A percentile compares a stretch with the other conserved stretches of the same genome.
Evolutionary conservation across 2,888 invertebrate genomes (phyloP).

Genomic region (Nomada lathburiana): DNA sequence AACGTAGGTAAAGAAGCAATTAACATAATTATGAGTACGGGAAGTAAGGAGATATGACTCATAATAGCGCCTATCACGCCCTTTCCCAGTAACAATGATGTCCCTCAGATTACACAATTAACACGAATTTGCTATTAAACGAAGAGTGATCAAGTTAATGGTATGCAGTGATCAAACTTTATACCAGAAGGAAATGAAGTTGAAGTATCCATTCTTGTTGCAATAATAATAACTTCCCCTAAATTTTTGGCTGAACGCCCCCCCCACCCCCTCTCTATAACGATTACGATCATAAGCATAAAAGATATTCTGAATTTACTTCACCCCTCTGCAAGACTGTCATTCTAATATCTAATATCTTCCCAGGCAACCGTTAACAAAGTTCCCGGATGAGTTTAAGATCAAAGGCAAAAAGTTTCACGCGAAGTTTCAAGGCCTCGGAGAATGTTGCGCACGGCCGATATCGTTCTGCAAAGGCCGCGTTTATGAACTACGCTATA

Average conservation of each 20-base stretch:
- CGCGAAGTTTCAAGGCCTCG: background rate
- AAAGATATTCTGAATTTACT: background rate
- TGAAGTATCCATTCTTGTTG: no score
- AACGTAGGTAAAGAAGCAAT: no score
- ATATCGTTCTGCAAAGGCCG: background rate
- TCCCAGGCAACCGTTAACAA: background rate
- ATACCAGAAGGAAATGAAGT: no score
- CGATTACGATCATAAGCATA: background rate
- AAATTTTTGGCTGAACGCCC: background rate
- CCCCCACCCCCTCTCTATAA: no score
- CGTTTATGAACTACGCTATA: slow-evolving; percentile 1
- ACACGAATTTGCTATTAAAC: no score
- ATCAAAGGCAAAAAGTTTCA: background rate
- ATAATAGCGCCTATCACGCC: no score
- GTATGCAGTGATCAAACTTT: no score
- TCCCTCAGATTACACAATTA: no score
- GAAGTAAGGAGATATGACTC: no score
- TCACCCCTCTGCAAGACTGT: background rate
- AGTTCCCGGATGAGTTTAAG: slow-evolving; percentile 9
- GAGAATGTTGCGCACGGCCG: background rate
- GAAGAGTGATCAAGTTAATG: no score
- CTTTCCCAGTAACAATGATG: no score
- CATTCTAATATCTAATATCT: slow-evolving; percentile 24
- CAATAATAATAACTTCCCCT: background rate
- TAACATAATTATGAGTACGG: no score